A percentile compares a stretch with the other conserved stretches of the same genome.
These are phyloP conservation scores for Shinisaurus crocodilurus DNA, from an alignment of 2,113 vertebrate genomes.

Conservation along the genomic window DNA sequence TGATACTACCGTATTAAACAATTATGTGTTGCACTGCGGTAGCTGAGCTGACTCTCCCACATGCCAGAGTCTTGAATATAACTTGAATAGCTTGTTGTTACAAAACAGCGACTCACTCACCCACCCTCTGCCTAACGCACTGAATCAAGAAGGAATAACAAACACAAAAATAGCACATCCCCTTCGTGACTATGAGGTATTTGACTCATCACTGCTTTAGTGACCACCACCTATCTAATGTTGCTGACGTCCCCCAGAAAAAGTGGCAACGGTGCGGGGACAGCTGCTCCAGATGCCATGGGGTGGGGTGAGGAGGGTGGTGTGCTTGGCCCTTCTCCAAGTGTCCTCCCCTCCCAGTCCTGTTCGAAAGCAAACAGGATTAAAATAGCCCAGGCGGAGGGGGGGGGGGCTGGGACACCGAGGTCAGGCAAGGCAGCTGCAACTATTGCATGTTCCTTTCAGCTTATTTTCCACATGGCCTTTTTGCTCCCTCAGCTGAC, in stretches of 20 bases:
- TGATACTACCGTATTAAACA: not conserved
- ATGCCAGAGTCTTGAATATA: conserved; percentile 30
- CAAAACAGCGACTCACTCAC: conserved; percentile 5
- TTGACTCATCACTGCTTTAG: not conserved
- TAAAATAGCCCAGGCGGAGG: conserved; percentile 65
- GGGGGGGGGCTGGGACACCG: conserved; percentile 5
- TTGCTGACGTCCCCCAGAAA: not conserved
- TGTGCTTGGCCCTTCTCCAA: not conserved
- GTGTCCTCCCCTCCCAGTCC: conserved; percentile 5
- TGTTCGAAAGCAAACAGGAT: conserved; percentile 59
- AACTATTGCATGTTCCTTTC: conserved; percentile 50
- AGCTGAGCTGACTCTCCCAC: not conserved
- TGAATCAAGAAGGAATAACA: fast-evolving
- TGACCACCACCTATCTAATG: fast-evolving
- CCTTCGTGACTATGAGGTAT: not conserved
- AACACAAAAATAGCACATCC: not conserved
- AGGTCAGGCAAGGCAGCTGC: conserved; percentile 34
- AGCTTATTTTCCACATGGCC: conserved; percentile 62
- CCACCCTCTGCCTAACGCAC: not conserved
- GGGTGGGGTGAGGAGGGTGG: not conserved
- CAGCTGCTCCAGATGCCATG: not conserved
- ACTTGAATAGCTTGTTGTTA: not conserved
- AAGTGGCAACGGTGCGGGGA: too few relatives aligned
- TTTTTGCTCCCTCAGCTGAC: conserved; percentile 70
- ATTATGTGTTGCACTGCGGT: not conserved